Evolutionary conservation across 2,888 invertebrate genomes (phyloP), one percentile per base, ranked within the genome.

Genomic region (Perizoma flavofasciatum): DNA sequence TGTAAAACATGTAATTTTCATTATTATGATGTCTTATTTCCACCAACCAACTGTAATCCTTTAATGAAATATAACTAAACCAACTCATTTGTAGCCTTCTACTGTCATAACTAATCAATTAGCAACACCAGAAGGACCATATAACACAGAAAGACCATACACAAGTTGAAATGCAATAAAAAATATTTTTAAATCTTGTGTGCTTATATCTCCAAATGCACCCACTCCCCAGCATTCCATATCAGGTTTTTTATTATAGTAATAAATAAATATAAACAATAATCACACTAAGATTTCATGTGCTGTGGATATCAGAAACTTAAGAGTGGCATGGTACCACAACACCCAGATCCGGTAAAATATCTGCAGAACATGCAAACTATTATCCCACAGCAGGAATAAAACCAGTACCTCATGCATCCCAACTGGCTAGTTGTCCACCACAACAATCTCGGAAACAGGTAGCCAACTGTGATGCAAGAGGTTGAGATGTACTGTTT

Each of bases 131-230:
- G 39, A 39, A 7, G 7, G 6, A 39, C 39, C 4, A 39, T 8
- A 7, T 39, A 39, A 7, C 39, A 39, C 39, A 7, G 39, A 39
- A 7, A 2, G 6, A 39, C 39, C 4, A 39, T 8, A 7, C 39
- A 39, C 0, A 41, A n/a, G 41, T 41, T 41, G 41, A 10, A 43
- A 51, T 11, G 11, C 43, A n/a, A 8, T n/a, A 11, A 7, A 10
- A 44, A 37, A 45, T 11, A 33, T 41, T 10, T 50, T 52, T 22
- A 44, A 35, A 35, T 6, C 34, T 39, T 37, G 22, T n/a, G 34
- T 33, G 44, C 51, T 44, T 52, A 45, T 0, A 46, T 44, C 51
- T 44, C 35, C 5, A n/a, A n/a, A n/a, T n/a, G 35, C 22, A n/a
- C 4, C 33, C 5, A 7, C 6, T n/a, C n/a, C 8, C n/a, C 43